Conservation (phyloP, 1,140 invertebrate species). For the Choristoneura fumiferana region DNA sequence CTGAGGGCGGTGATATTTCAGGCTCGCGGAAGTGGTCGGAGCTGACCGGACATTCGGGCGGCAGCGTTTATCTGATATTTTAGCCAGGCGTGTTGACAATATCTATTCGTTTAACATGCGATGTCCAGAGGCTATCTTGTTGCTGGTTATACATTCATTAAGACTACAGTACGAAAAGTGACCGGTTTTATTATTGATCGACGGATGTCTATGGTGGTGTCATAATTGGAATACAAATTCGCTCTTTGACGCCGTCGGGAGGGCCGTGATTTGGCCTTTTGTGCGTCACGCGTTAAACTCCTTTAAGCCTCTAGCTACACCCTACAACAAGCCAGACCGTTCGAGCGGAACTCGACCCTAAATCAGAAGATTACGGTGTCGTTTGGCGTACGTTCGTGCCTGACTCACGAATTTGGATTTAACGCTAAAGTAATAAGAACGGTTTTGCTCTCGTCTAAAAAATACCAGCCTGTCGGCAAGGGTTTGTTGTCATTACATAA, state of each 20-base stretch:
- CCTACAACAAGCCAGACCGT: constrained; percentile 32
- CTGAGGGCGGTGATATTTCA: no score
- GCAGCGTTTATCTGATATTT: no score
- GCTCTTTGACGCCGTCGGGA: constrained; percentile 67
- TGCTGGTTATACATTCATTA: neutral
- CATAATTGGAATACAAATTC: constrained; percentile 77
- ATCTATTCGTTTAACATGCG: no score
- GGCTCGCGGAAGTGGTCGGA: no score
- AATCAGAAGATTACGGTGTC: constrained; percentile 27
- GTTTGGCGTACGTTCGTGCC: constrained; percentile 30
- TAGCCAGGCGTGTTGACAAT: no score
- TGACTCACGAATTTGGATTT: constrained; percentile 58
- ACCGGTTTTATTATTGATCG: constrained; percentile 59
- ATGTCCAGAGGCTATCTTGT: no score
- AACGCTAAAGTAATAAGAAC: constrained; percentile 60
- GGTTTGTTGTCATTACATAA: constrained; percentile 23
- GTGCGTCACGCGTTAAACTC: constrained; percentile 74
- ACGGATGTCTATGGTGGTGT: constrained; percentile 53
- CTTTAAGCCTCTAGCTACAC: constrained; percentile 60
- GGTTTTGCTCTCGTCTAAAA: constrained; percentile 50
- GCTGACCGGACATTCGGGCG: no score
- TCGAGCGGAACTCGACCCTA: constrained; percentile 41
- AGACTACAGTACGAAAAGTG: constrained; percentile 29
- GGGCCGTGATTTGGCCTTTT: constrained; percentile 74
- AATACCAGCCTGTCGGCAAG: constrained; percentile 29